phyloP scores from a whole-genome alignment of 2,113 vertebrate genomes.

The Poeciliopsis occidentalis region DNA sequence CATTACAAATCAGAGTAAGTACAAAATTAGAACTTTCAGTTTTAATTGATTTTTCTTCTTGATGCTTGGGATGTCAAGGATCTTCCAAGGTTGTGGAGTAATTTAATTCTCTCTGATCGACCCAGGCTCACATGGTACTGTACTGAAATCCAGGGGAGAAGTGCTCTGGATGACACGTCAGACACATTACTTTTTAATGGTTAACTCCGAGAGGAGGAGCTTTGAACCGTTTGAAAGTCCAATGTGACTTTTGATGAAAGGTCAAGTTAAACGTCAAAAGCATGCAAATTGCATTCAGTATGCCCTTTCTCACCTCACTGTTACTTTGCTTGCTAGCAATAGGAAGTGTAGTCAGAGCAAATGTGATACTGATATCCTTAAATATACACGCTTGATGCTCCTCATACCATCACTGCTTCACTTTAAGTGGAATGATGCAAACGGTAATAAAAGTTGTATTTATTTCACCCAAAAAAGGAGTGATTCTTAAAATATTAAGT shows the following conservation, averaged over 20 bases:
- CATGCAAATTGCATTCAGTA: conserved; percentile 31
- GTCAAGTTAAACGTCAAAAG: conserved; percentile 57
- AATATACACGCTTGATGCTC: not conserved
- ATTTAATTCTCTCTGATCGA: conserved; percentile 13
- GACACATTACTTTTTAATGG: conserved; percentile 16
- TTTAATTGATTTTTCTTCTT: conserved; percentile 46
- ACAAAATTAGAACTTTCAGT: conserved; percentile 1
- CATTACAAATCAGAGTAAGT: conserved; percentile 25
- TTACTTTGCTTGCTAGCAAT: conserved; percentile 14
- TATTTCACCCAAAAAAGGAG: not conserved
- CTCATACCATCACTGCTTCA: not conserved
- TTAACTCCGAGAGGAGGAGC: conserved; percentile 22
- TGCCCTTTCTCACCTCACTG: conserved; percentile 8
- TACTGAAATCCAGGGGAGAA: conserved; percentile 21
- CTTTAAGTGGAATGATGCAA: not conserved
- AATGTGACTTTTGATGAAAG: conserved; percentile 42
- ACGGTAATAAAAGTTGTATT: conserved; percentile 10
- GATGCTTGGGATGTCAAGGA: conserved; percentile 30
- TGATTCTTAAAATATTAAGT: conserved; percentile 13
- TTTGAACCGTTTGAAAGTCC: conserved; percentile 51
- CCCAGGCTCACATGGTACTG: not conserved
- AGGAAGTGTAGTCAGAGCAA: conserved; percentile 17
- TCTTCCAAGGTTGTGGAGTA: conserved; percentile 25
- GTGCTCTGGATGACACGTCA: not conserved
- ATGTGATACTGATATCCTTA: not conserved